Conservation (phyloP, 2,888 invertebrate species). For the Noctua janthina region DNA sequence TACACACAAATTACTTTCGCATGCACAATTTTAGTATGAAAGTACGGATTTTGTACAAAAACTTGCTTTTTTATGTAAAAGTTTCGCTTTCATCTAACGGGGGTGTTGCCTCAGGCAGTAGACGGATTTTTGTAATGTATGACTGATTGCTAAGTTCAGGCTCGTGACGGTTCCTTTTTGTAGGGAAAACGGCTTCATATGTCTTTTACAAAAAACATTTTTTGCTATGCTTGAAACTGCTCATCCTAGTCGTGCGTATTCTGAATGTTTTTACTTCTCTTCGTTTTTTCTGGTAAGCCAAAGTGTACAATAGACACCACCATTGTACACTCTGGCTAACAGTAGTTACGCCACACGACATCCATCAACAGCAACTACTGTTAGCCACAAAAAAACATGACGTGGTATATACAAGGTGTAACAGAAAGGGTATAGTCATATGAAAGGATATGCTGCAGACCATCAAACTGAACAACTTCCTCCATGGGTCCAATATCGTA, state of each 20-base stretch:
- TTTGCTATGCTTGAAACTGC: not conserved
- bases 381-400: no score
- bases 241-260: not conserved
- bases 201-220: not conserved
- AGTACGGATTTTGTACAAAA: not conserved
- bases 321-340: not conserved
- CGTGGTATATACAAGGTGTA: no score
- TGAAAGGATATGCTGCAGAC: no score
- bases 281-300: not conserved
- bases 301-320: no score
- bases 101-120: constrained; percentile 38
- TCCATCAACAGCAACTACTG: no score
- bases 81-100: constrained; percentile 17
- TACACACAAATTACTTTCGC: not conserved
- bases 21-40: not conserved
- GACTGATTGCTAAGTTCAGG: constrained; percentile 42
- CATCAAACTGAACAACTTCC: no score
- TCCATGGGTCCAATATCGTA: no score
- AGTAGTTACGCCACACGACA: no score
- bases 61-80: constrained; percentile 5
- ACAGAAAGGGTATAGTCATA: no score
- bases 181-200: not conserved
- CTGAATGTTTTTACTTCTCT: not conserved
- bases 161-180: constrained; percentile 25
- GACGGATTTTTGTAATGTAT: constrained; percentile 46